phyloP scores from a whole-genome alignment of 2,113 vertebrate genomes.

The Mirza zaza region DNA sequence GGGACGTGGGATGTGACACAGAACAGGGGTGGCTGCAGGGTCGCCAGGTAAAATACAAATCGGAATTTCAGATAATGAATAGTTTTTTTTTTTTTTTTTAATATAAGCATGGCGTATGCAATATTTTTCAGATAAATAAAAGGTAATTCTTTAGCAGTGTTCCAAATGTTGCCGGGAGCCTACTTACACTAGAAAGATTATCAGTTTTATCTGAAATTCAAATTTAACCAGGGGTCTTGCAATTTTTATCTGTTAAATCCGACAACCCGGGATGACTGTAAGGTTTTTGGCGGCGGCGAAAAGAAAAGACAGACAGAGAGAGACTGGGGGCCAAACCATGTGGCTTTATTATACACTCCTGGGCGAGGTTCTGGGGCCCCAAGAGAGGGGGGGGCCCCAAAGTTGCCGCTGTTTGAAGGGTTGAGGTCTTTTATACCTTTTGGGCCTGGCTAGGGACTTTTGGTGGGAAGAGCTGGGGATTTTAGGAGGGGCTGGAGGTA shows the following conservation, averaged over 20 bases:
- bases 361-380: no score
- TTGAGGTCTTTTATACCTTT: no score
- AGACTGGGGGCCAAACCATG: no score
- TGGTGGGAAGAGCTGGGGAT: no score
- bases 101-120: not conserved
- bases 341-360: no score
- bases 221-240: not conserved
- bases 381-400: no score
- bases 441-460: no score
- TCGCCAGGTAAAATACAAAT: not conserved
- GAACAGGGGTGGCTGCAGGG: not conserved
- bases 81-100: not conserved
- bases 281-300: no score
- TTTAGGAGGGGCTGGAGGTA: no score
- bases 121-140: not conserved
- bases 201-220: constrained; percentile 16
- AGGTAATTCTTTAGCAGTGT: not conserved
- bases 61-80: not conserved
- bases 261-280: not conserved
- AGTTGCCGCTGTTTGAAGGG: no score
- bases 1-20: not conserved
- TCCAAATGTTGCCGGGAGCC: not conserved
- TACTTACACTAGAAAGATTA: not conserved
- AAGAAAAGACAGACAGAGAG: no score
- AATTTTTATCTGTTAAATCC: not conserved